phyloP scores from a whole-genome alignment of 2,113 vertebrate genomes.

The Lophotis ruficrista region DNA sequence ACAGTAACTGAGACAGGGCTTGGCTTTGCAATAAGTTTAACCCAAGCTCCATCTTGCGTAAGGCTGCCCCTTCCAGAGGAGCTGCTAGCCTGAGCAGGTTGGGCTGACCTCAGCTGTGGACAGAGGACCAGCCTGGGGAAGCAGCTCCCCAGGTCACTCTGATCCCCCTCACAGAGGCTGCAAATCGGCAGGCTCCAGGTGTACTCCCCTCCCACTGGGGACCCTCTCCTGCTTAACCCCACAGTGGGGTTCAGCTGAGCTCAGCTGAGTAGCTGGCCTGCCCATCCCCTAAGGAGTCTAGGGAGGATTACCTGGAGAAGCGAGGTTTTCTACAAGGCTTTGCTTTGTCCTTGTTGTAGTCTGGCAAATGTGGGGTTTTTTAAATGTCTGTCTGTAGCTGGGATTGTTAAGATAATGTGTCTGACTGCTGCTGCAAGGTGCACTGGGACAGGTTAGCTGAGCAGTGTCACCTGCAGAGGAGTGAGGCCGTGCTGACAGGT shows the following conservation, averaged over 20 bases:
- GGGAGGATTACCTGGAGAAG: neutral
- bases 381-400: neutral
- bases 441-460: neutral
- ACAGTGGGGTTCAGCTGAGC: neutral
- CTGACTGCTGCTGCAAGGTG: neutral
- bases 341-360: neutral
- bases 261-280: neutral
- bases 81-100: neutral
- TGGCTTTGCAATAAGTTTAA: neutral
- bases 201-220: accelerated
- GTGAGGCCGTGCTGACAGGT: accelerated
- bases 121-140: neutral
- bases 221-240: neutral
- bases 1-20: neutral
- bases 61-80: neutral
- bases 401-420: neutral
- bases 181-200: neutral
- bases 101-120: neutral
- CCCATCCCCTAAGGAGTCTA: neutral
- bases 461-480: neutral
- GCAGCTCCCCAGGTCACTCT: neutral
- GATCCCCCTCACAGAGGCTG: neutral
- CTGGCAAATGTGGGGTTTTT: neutral
- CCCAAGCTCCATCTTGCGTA: neutral
- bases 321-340: neutral